Evolutionary conservation across 1,140 invertebrate genomes (phyloP), one percentile per base, ranked within the genome.

Genomic region (Coenobita brevimanus): DNA sequence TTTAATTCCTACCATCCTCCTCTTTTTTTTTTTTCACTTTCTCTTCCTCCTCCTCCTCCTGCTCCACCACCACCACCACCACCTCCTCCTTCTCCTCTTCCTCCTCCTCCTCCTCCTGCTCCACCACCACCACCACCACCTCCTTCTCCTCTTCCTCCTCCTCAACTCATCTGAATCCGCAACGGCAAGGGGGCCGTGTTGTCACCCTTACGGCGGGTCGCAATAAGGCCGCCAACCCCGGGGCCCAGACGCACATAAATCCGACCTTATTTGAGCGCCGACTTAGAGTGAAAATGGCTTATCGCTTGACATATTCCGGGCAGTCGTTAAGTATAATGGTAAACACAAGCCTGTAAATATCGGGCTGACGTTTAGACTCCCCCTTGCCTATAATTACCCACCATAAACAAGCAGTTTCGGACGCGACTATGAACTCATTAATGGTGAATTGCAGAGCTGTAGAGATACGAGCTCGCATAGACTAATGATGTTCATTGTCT

Each of bases 401-500:
- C 84, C 86, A 88, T 82, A 88, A 88, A 82, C 78, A 88, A 82
- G 79, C 86, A 82, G 86, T 82, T 88, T 88, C 86, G 86, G 78
- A 88, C 86, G 86, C 86, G 67, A 78, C 78, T 82, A 81, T 82
- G 86, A 88, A 88, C 86, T 88, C 86, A 88, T 88, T 88, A 88
- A 88, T 88, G 67, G 86, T 57, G 86, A 88, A 88, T 88, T 88
- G 86, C 86, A 88, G 75, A 88, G 86, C 86, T 88, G 86, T 88
- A 81, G 86, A 88, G 86, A 88, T 82, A 82, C 86, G 78, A 82
- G 86, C 54, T 88, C 86, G 86, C 86, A 88, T 88, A 82, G 86
- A 88, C 86, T 88, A 88, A 88, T 88, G 86, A 88, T 88, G 64
- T 82, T 82, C 86, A 88, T 88, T 88, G 86, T 88, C 86, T 88